phyloP scores from a whole-genome alignment of 1,140 invertebrate species.

The Papilio polytes region DNA sequence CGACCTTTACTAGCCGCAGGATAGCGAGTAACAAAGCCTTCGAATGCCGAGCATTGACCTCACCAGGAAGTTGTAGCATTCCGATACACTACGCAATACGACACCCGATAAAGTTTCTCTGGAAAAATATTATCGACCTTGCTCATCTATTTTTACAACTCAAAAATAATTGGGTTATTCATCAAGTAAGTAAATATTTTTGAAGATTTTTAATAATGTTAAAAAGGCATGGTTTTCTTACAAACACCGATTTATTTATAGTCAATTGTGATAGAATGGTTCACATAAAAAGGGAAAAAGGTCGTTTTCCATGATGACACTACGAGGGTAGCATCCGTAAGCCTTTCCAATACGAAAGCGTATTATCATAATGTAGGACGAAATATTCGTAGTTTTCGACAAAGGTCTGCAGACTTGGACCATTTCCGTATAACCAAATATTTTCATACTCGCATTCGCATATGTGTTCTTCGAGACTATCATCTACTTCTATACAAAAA shows the following conservation, averaged over 20 bases:
- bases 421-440: not conserved
- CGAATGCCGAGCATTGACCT: slow-evolving; percentile 47
- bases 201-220: not conserved
- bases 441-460: not conserved
- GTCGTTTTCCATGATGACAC: slow-evolving; percentile 29
- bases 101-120: slow-evolving; percentile 39
- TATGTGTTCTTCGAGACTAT: no score
- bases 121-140: slow-evolving; percentile 29
- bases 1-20: not conserved
- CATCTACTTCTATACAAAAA: no score
- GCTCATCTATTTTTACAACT: not conserved
- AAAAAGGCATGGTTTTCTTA: not conserved
- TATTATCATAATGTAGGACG: slow-evolving; percentile 19
- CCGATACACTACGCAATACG: slow-evolving; percentile 48
- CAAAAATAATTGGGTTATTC: not conserved
- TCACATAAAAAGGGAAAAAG: slow-evolving; percentile 22
- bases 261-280: slow-evolving; percentile 23
- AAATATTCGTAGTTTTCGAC: slow-evolving; percentile 3
- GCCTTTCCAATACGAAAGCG: slow-evolving; percentile 3
- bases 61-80: slow-evolving; percentile 66
- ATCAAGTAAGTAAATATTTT: no score
- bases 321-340: slow-evolving; percentile 43
- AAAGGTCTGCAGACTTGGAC: not conserved
- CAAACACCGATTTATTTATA: not conserved
- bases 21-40: slow-evolving; percentile 24